A percentile compares a stretch with the other conserved stretches of the same genome.
phyloP scores from a whole-genome alignment of 30 jellyfish, hydroid and myxozoan species.

The Phacellophora camtschatica region DNA sequence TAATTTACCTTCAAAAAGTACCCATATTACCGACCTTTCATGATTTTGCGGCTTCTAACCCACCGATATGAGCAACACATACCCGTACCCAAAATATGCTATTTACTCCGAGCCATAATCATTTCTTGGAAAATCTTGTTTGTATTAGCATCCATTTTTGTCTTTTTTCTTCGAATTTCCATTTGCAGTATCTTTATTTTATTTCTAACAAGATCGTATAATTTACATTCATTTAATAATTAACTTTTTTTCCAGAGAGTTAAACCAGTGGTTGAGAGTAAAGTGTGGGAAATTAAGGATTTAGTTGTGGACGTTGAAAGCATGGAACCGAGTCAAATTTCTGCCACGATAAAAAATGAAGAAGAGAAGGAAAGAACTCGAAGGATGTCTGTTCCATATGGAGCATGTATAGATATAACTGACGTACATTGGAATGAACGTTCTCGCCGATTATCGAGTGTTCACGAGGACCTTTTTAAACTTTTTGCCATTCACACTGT shows the following conservation, averaged over 20 bases:
- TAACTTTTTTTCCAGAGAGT: constrained; percentile 49
- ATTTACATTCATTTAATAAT: no score
- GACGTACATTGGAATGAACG: constrained; percentile 24
- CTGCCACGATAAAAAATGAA: neutral
- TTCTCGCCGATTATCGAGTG: constrained; percentile 20
- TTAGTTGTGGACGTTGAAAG: neutral
- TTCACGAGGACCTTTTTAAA: constrained; percentile 46
- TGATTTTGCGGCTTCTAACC: no score
- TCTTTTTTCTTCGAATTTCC: no score
- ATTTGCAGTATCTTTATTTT: no score
- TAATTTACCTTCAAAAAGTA: no score
- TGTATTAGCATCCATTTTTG: no score
- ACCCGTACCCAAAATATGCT: no score
- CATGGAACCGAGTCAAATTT: constrained; percentile 14
- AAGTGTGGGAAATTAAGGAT: constrained; percentile 30
- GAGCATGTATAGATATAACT: constrained; percentile 26
- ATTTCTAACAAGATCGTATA: no score
- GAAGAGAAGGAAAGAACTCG: constrained; percentile 31
- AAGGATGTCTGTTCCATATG: constrained; percentile 51
- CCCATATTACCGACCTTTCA: no score
- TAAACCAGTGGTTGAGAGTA: constrained; percentile 19
- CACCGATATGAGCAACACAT: no score
- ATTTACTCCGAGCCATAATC: no score
- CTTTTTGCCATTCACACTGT: constrained; percentile 34
- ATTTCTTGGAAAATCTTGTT: no score